Base-by-base conservation (phyloP, 2,888 invertebrate genomes). In the Hypomecis punctinalis region DNA sequence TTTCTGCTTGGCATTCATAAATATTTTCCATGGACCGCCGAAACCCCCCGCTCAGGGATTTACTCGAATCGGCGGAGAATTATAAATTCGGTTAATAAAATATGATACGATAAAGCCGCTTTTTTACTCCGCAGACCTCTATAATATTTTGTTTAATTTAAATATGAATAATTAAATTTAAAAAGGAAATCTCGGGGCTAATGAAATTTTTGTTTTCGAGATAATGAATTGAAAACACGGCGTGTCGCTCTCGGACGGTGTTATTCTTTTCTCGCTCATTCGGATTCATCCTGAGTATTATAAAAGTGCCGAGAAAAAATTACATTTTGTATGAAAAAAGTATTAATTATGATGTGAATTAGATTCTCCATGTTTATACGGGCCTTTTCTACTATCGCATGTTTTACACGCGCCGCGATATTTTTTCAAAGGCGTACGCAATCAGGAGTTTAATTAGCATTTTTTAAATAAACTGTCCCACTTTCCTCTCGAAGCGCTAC, bases 71-170 rank as follows among this genome's bases (percentile, higher is more conserved):
- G 89, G 85, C 88, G 90, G 82, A 85, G 91, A 91, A 93, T 93
- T 91, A 93, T 91, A 90, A 93, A 92, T 92, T 91, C 91, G 88
- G 87, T 91, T 91, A 91, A 91, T 92, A 92, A 93, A 92, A 93
- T 91, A 92, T 92, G 89, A 91, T 90, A 90, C 89, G 92, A 92
- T 91, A 92, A 91, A 89, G 87, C 90, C 86, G 89, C 85, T 82
- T 82, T 80, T 82, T 76, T 76, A 72, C 74, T 81, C 84, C 82
- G 80, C 86, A 83, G 87, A 88, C 91, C 90, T 90, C 90, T 91
- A 92, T 92, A 92, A 91, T 93, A 91, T 92, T 92, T 89, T 92
- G 91, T 92, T 91, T 91, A 93, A 92, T 92, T 93, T 91, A 92
- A 92, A 92, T 91, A 91, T 92, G 91, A 91, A 92, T 93, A 92